Evolutionary conservation across 2,888 invertebrate species (phyloP).

Genomic region (Azorinus chamasolen): DNA sequence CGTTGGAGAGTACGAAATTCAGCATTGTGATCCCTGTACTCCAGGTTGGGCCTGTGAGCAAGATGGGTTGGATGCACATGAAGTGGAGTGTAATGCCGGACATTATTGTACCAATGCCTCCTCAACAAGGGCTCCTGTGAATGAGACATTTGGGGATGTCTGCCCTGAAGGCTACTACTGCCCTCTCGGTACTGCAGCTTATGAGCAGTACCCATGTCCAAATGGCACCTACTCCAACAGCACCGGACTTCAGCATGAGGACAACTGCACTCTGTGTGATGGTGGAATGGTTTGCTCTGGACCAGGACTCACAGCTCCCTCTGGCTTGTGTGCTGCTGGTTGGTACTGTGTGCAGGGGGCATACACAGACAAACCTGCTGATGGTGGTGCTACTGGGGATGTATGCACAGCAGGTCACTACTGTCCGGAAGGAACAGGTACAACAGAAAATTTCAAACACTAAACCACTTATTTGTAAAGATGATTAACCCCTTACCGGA

Average conservation of each 20-base stretch:
- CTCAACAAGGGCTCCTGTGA: constrained; percentile 69
- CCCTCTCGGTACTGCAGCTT: constrained; percentile 79
- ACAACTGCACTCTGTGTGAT: constrained; percentile 81
- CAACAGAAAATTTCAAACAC: too few relatives aligned
- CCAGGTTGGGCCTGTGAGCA: constrained; percentile 82
- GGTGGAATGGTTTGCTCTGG: constrained; percentile 82
- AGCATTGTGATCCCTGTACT: constrained; percentile 80
- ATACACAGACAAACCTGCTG: constrained; percentile 79
- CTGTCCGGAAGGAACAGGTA: constrained; percentile 83
- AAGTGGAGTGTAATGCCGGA: constrained; percentile 77
- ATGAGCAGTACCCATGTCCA: constrained; percentile 76
- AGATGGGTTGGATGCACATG: constrained; percentile 76
- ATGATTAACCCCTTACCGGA: too few relatives aligned
- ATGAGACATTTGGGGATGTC: constrained; percentile 74
- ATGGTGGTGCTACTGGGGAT: constrained; percentile 83
- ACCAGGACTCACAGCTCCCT: constrained; percentile 78
- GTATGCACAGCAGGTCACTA: constrained; percentile 81
- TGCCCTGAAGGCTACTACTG: constrained; percentile 85
- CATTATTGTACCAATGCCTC: constrained; percentile 81
- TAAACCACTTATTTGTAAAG: too few relatives aligned
- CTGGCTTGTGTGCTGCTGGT: constrained; percentile 81
- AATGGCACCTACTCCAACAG: constrained; percentile 84
- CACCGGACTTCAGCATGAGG: constrained; percentile 72
- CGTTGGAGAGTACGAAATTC: constrained; percentile 72
- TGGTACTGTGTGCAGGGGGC: constrained; percentile 83